phyloP scores from a whole-genome alignment of 2,797 vertebrate genomes.

The Borostomias antarcticus region DNA sequence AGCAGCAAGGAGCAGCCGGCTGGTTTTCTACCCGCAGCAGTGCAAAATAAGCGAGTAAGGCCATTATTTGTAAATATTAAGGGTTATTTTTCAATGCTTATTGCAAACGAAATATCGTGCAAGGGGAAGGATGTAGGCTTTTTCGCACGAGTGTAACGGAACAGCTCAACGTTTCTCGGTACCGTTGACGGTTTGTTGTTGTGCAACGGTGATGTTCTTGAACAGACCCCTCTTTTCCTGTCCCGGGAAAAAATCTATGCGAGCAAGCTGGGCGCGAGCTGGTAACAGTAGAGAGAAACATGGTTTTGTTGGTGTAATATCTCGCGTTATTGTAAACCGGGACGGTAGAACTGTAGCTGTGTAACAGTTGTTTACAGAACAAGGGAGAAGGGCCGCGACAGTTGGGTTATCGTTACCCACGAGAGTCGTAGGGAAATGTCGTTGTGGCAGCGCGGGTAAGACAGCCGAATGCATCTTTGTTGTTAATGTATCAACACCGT shows the following conservation, averaged over 20 bases:
- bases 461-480: not conserved
- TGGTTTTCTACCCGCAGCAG: too few species aligned
- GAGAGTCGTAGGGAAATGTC: conserved; percentile 22
- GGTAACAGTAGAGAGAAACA: conserved; percentile 18
- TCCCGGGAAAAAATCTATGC: conserved; percentile 26
- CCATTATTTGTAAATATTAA: too few species aligned
- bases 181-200: not conserved
- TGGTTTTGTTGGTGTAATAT: not conserved
- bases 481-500: not conserved
- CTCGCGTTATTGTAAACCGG: not conserved
- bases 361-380: not conserved
- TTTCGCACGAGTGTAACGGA: too few species aligned
- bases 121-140: not conserved
- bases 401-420: conserved; percentile 5
- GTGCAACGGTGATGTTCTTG: conserved; percentile 11
- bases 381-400: not conserved
- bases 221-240: not conserved
- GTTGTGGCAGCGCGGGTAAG: conserved; percentile 36
- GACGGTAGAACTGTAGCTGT: not conserved
- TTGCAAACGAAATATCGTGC: too few species aligned
- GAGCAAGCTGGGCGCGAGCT: conserved; percentile 27
- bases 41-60: too few species aligned
- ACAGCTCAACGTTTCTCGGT: not conserved
- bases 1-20: too few species aligned
- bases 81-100: too few species aligned